These are phyloP conservation scores for Calcarius ornatus DNA, from an alignment of 2,113 vertebrate species.

Conservation along the genomic window DNA sequence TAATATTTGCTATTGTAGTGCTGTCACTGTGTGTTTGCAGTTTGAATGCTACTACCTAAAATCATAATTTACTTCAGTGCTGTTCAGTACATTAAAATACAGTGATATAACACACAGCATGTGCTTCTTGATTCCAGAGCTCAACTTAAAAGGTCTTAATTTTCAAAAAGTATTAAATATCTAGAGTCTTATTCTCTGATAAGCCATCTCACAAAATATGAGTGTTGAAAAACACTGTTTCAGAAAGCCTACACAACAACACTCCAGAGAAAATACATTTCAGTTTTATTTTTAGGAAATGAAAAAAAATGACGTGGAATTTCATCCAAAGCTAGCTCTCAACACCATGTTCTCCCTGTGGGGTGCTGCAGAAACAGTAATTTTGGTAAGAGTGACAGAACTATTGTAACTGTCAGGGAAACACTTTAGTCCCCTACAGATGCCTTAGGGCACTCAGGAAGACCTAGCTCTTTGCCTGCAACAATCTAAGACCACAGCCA, in stretches of 20 bases:
- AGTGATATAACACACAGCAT: not conserved
- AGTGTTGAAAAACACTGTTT: not conserved
- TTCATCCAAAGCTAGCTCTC: not conserved
- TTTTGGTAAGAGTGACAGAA: slow-evolving; percentile 15
- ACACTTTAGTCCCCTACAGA: not conserved
- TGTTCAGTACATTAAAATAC: not conserved
- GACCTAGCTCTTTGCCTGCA: not conserved
- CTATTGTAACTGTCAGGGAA: not conserved
- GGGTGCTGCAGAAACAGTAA: not conserved
- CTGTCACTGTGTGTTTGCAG: not conserved
- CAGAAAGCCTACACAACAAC: not conserved
- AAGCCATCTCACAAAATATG: not conserved
- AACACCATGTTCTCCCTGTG: not conserved
- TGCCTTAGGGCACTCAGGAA: not conserved
- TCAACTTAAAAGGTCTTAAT: not conserved
- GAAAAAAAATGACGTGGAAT: not conserved
- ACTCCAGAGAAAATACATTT: not conserved
- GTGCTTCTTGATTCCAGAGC: not conserved
- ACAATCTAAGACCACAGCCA: not conserved
- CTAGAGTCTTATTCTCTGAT: not conserved
- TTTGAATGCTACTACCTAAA: not conserved
- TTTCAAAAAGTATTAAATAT: not conserved
- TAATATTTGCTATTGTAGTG: not conserved
- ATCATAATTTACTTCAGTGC: not conserved
- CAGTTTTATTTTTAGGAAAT: not conserved